A percentile compares a stretch with the other conserved stretches of the same genome.
Evolutionary conservation across 2,113 vertebrate genomes (phyloP).

Genomic region (Okapia johnstoni): DNA sequence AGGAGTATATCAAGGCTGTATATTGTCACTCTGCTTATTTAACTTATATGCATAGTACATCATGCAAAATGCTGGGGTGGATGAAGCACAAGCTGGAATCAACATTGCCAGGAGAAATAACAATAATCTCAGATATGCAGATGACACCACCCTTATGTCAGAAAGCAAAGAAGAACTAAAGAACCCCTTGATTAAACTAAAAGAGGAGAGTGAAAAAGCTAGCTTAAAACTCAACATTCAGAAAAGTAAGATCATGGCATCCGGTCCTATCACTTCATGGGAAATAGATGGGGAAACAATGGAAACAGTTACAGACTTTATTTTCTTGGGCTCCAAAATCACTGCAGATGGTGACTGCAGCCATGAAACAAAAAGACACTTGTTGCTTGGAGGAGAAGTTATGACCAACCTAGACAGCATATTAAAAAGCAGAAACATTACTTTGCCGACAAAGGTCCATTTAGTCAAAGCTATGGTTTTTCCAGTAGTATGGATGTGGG

Average conservation of each 20-base stretch:
- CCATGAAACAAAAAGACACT: not conserved
- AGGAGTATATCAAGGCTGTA: not conserved
- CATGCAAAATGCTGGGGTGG: accelerated
- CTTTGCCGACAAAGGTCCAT: not conserved
- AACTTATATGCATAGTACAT: not conserved
- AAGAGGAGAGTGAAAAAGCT: not conserved
- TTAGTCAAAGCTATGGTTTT: not conserved
- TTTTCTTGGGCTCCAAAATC: not conserved
- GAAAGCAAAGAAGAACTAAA: not conserved
- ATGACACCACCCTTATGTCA: not conserved
- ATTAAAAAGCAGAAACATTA: not conserved
- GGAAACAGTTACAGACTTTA: not conserved
- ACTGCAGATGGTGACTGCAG: not conserved
- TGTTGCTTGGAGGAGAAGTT: not conserved
- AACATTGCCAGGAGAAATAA: not conserved
- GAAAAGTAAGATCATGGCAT: not conserved
- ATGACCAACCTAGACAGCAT: not conserved
- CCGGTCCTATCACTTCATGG: accelerated
- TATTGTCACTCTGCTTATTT: not conserved
- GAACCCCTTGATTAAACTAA: not conserved
- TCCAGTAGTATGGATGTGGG: not conserved
- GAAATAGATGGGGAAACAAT: not conserved
- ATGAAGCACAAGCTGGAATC: not conserved
- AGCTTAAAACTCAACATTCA: not conserved
- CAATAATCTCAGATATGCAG: not conserved